A percentile compares a stretch with the other conserved stretches of the same genome.
These are phyloP conservation scores for Carcinoscorpius rotundicauda DNA, from an alignment of 1,140 invertebrate genomes.

Conservation along the genomic window DNA sequence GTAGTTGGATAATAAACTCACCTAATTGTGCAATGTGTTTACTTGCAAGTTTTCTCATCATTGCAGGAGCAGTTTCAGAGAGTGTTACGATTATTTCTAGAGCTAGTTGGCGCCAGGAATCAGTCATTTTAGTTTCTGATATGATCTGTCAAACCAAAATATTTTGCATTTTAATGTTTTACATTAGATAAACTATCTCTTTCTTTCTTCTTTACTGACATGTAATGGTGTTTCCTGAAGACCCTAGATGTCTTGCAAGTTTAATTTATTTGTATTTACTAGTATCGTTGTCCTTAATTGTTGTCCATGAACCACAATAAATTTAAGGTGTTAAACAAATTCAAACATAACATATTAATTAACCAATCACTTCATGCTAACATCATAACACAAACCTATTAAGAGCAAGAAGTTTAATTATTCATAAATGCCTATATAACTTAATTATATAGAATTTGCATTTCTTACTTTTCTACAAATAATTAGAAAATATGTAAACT, in stretches of 20 bases:
- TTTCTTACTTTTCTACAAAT: conserved; percentile 7
- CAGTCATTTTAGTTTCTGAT: conserved; percentile 55
- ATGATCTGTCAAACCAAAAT: conserved; percentile 38
- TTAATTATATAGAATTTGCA: neutral
- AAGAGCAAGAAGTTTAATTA: neutral
- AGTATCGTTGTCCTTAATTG: too few species aligned
- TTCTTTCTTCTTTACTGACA: too few species aligned
- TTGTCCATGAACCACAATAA: too few species aligned
- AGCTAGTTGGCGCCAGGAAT: conserved; percentile 77
- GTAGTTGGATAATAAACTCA: conserved; percentile 10
- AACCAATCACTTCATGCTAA: neutral
- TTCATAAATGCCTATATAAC: neutral
- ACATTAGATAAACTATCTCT: too few species aligned
- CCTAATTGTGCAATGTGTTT: conserved; percentile 53
- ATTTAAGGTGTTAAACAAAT: too few species aligned
- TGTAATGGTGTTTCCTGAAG: too few species aligned
- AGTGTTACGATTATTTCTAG: conserved; percentile 90
- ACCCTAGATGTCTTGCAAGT: too few species aligned
- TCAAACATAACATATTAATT: too few species aligned
- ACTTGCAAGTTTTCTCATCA: conserved; percentile 74
- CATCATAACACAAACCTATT: neutral
- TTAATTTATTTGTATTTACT: too few species aligned
- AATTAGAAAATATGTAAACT: too few species aligned
- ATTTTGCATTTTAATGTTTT: neutral
- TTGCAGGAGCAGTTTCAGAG: conserved; percentile 85